Evolutionary conservation across 2,113 vertebrate species (phyloP).

Genomic region (Rhinolophus sinicus): DNA sequence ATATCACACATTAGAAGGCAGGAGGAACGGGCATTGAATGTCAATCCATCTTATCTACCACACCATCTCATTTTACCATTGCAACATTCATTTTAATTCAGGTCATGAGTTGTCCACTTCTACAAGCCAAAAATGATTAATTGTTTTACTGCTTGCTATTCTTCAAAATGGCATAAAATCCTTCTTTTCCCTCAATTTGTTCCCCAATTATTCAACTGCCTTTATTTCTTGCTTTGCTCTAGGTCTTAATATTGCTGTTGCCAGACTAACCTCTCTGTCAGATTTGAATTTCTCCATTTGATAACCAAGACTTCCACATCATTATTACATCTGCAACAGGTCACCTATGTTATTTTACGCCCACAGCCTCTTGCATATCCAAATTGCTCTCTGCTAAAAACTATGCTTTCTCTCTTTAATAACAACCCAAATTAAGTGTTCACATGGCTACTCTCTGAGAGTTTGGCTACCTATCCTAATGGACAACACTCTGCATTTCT

Average conservation of each 20-base stretch:
- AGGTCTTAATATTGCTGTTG: neutral
- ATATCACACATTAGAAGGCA: neutral
- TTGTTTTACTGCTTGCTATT: neutral
- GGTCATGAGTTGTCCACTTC: neutral
- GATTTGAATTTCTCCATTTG: neutral
- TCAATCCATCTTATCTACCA: neutral
- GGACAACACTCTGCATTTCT: neutral
- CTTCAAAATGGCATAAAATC: conserved; percentile 8
- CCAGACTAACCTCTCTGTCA: neutral
- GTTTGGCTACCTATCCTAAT: neutral
- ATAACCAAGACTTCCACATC: neutral
- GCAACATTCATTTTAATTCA: neutral
- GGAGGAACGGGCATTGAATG: neutral
- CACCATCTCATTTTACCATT: neutral
- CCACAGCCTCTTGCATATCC: neutral
- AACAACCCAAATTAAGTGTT: neutral
- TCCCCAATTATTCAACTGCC: neutral
- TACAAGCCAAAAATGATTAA: neutral
- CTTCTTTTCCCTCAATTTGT: neutral
- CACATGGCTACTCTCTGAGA: neutral
- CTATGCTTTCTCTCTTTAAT: neutral
- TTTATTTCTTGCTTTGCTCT: conserved; percentile 9
- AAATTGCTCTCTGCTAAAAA: neutral
- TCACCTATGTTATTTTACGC: neutral
- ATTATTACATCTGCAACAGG: neutral